phyloP scores from a whole-genome alignment of 2,113 vertebrate species.

The Cottus gobio region DNA sequence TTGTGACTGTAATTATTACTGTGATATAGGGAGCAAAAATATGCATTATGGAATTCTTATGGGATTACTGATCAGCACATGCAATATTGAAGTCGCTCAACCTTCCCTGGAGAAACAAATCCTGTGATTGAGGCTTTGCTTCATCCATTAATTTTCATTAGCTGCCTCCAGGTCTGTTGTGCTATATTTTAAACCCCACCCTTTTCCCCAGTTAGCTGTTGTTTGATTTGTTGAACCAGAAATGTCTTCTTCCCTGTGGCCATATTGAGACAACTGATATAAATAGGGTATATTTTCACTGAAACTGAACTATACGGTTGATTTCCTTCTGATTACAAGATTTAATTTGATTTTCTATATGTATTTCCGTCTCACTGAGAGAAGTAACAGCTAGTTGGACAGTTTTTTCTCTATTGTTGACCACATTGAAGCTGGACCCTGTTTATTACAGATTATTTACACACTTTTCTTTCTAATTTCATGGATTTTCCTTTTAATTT shows the following conservation, averaged over 20 bases:
- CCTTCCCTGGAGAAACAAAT: slow-evolving; percentile 29
- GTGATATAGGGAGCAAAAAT: neutral
- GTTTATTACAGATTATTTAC: neutral
- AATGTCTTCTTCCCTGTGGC: neutral
- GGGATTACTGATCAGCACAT: slow-evolving; percentile 15
- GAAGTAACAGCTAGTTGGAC: neutral
- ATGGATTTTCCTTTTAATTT: neutral
- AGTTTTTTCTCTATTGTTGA: neutral
- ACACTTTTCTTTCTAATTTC: neutral
- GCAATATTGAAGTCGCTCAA: slow-evolving; percentile 20
- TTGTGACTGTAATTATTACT: neutral
- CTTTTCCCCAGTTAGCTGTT: slow-evolving; percentile 1
- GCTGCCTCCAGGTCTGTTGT: slow-evolving; percentile 1
- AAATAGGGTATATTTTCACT: neutral
- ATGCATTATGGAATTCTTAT: slow-evolving; percentile 5
- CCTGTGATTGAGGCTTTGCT: slow-evolving; percentile 42
- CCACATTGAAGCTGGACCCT: neutral
- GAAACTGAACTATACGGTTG: neutral
- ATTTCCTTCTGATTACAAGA: neutral
- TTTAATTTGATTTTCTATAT: neutral
- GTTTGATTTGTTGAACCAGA: slow-evolving; percentile 11
- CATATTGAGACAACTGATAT: neutral
- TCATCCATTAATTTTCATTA: slow-evolving; percentile 44
- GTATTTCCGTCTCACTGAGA: neutral
- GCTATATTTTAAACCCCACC: slow-evolving; percentile 15